phyloP scores from a whole-genome alignment of 2,888 invertebrate species.

The Chloroclysta siterata region DNA sequence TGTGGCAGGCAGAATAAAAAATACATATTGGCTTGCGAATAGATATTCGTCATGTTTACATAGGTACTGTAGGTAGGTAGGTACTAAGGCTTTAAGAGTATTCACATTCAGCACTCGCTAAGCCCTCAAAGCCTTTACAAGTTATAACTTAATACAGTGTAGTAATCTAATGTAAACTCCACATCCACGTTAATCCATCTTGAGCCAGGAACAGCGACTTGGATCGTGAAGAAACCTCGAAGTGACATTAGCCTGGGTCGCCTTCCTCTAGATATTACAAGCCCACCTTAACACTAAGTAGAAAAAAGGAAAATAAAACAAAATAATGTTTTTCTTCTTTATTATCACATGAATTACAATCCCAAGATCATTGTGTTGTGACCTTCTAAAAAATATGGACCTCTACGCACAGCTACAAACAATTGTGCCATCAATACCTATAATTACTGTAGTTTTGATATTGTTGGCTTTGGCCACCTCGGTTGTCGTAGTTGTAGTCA shows the following conservation, averaged over 20 bases:
- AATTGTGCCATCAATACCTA: slow-evolving; percentile 44
- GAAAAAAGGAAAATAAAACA: slow-evolving; percentile 35
- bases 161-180: slow-evolving; percentile 5
- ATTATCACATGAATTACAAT: slow-evolving; percentile 27
- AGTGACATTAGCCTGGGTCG: neutral
- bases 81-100: no score
- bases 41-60: no score
- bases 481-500: slow-evolving; percentile 55
- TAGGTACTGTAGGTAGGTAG: no score
- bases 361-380: slow-evolving; percentile 18
- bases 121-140: slow-evolving; percentile 17
- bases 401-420: neutral
- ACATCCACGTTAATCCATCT: slow-evolving; percentile 8
- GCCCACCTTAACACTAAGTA: neutral
- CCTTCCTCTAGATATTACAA: neutral
- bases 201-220: slow-evolving; percentile 19
- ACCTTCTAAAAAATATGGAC: slow-evolving; percentile 5
- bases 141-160: neutral
- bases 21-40: no score
- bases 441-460: slow-evolving; percentile 56
- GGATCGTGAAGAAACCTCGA: slow-evolving; percentile 8
- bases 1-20: no score
- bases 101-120: neutral
- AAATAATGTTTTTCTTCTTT: slow-evolving; percentile 28
- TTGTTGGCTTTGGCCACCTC: slow-evolving; percentile 55